Base-by-base conservation (phyloP, 2,797 vertebrate genomes). In the Remorina albescens region DNA sequence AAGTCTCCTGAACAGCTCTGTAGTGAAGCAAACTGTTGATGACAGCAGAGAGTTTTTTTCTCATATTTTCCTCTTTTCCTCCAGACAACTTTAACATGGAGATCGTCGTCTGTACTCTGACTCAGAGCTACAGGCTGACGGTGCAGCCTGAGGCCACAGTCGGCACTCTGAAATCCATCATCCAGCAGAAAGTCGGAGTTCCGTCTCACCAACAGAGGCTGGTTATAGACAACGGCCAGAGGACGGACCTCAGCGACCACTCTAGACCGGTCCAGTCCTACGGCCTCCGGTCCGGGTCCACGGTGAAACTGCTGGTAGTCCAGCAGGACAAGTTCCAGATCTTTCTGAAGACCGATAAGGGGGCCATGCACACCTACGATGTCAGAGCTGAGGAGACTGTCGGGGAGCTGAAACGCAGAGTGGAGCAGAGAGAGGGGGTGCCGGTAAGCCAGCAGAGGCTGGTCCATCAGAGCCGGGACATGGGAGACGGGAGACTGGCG, bases 361-460 rank as follows among this genome's bases (percentile, higher is more conserved):
- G 90, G 0, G 0, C n/a, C 3, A 2, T 0, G 0, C 75, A 1
- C 42, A 90, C 92, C 0, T 95, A 94, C 0, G 81, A 93, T 0
- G 28, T 94, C 54, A 34, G 1, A 5, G 67, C 42, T 0, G 64
- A 71, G 0, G 88, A 93, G 83, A 90, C 86, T 0, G 93, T 94
- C 18, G 4, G 0, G 4, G 3, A 66, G 28, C 90, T 95, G 60
- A 94, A 88, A 82, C 5, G 0, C 0, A 89, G 39, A 68, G 88
- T 95, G 2, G 0, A 74, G 44, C 0, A 1, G 0, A 79, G 81
- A 56, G 91, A 94, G 42, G 1, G 46, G 1, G 78, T 90, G 1
- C 56, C 80, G 0, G 77, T 6, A 42, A 78, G 65, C 67, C 94
- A 95, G 80, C 92, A 92, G 89, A 90, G 89, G 68, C 91, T 95